A percentile compares a stretch with the other conserved stretches of the same genome.
These are phyloP conservation scores for Carollia perspicillata DNA, from an alignment of 2,113 vertebrate genomes.

Conservation along the genomic window DNA sequence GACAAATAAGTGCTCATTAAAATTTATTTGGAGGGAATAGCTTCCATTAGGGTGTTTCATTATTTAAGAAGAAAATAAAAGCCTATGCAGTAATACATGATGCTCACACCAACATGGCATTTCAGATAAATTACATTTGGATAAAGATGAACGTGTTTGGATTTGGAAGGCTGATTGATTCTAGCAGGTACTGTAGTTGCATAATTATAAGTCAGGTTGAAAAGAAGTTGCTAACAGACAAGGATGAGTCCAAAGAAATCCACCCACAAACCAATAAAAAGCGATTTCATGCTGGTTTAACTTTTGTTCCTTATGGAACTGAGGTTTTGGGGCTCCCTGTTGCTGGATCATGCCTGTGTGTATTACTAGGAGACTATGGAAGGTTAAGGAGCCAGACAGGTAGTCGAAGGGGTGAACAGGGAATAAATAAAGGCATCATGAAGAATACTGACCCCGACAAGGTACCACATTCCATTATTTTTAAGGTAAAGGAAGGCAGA, in stretches of 20 bases:
- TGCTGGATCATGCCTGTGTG: not conserved
- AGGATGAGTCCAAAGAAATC: not conserved
- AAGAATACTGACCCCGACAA: not conserved
- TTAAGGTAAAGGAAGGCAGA: not conserved
- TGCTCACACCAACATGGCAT: conserved; percentile 55
- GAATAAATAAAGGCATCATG: rapidly evolving
- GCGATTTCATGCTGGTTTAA: not conserved
- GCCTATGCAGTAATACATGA: conserved; percentile 44
- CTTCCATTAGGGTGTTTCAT: conserved; percentile 68
- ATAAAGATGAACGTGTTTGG: conserved; percentile 63
- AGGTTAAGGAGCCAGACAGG: not conserved
- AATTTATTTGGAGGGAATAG: conserved; percentile 72
- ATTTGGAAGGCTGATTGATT: conserved; percentile 66
- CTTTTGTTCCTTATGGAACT: not conserved
- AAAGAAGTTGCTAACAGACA: conserved; percentile 32
- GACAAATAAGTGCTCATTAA: conserved; percentile 73
- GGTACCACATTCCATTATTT: not conserved
- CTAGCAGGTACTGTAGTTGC: conserved; percentile 24
- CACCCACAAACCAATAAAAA: not conserved
- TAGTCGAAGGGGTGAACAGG: rapidly evolving
- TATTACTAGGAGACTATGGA: not conserved
- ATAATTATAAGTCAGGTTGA: conserved; percentile 64
- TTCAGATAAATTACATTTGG: conserved; percentile 70
- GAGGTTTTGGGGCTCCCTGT: not conserved
- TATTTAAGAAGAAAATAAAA: conserved; percentile 74